phyloP scores from a whole-genome alignment of 2,888 invertebrate species.

The Psylliodes chrysocephalus region DNA sequence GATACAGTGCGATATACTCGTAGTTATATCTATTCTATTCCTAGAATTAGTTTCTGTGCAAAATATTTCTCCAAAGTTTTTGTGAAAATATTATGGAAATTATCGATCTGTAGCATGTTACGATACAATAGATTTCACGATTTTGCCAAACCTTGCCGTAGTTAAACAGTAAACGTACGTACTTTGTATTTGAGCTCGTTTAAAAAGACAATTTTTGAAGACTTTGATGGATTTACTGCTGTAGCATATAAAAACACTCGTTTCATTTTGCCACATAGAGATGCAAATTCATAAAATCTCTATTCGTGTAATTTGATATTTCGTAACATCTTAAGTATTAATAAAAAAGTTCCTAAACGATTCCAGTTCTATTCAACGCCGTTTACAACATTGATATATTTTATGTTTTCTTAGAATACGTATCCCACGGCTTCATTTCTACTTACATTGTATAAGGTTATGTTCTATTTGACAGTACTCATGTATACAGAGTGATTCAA shows the following conservation, averaged over 20 bases:
- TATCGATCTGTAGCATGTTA: too few relatives aligned
- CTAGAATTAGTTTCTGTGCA: too few relatives aligned
- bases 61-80: too few relatives aligned
- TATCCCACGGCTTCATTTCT: conserved; percentile 9
- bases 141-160: too few relatives aligned
- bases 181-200: too few relatives aligned
- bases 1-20: too few relatives aligned
- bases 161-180: too few relatives aligned
- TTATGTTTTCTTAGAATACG: conserved; percentile 16
- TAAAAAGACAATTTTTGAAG: too few relatives aligned
- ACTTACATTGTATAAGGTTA: conserved; percentile 10
- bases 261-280: background rate
- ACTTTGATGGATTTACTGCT: too few relatives aligned
- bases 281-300: conserved; percentile 9
- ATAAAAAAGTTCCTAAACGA: conserved; percentile 18
- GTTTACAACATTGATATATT: conserved; percentile 18
- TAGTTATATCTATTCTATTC: too few relatives aligned
- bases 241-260: background rate
- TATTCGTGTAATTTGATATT: conserved; percentile 11
- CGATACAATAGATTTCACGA: too few relatives aligned
- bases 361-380: conserved; percentile 14
- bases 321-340: conserved; percentile 9
- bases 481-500: background rate
- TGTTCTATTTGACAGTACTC: conserved; percentile 9
- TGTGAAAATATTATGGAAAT: too few relatives aligned